Evolutionary conservation across 2,888 invertebrate species (phyloP), one percentile per base, ranked within the genome.

Genomic region (Acanthococcus lagerstroemiae): DNA sequence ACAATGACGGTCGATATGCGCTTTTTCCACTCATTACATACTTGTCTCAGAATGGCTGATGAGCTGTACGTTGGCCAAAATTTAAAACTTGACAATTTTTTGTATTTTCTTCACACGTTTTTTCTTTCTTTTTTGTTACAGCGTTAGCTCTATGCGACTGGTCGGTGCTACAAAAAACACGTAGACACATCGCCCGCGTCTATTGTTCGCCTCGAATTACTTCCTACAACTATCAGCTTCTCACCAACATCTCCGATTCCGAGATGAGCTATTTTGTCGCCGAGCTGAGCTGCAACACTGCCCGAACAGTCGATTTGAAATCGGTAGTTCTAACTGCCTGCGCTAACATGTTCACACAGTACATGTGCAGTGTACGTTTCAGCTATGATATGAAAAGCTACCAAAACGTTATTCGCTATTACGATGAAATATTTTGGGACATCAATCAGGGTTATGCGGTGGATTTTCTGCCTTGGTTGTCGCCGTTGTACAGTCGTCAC

Each of bases 391-490:
- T 91, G 70, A 66, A 72, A 0, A 83, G 84, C 19, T 92, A 90
- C 77, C 78, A 80, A 55, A 79, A 80, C 66, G 80, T 86, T 5
- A 87, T 89, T 0, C 78, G 83, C 24, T 81, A 80, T 67, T 92
- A 91, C 74, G 92, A 92, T 72, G 86, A 88, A 71, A 90, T 93
- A 58, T 93, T 93, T 78, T 90, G 88, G 86, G 91, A 92, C 74
- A 90, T 93, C 69, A 93, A 92, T 75, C 73, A 73, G 67, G 90
- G 90, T 0, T 90, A 90, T 74, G 87, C 89, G 0, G 82, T 91
- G 0, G 93, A 93, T 72, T 92, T 92, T 72, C 73, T 93, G 22
- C 92, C 92, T 0, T 90, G 88, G 86, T 75, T 92, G 0, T 78
- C 83, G 1, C 88, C 88, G 0, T 82, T 89, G 68, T 90, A 88